Evolutionary conservation across 2,113 vertebrate species (phyloP).

Genomic region (Ciconia maguari): DNA sequence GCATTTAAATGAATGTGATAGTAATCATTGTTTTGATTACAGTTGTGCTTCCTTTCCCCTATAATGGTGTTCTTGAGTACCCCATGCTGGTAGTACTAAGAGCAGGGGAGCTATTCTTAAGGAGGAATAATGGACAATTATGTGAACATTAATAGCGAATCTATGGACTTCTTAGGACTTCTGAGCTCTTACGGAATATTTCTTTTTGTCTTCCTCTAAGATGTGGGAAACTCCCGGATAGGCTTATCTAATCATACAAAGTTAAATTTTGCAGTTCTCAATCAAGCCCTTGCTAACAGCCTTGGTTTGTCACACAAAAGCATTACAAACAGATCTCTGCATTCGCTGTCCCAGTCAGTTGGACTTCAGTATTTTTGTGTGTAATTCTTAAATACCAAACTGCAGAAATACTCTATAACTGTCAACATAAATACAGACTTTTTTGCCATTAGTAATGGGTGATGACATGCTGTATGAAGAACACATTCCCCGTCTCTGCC

Average conservation of each 20-base stretch:
- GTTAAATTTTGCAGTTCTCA: neutral
- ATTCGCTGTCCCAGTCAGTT: neutral
- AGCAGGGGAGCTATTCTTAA: conserved; percentile 60
- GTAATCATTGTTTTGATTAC: conserved; percentile 69
- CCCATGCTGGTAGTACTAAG: conserved; percentile 58
- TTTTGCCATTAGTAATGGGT: neutral
- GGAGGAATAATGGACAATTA: conserved; percentile 69
- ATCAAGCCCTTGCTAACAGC: neutral
- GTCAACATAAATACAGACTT: conserved; percentile 10
- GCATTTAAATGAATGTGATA: conserved; percentile 67
- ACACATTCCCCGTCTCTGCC: neutral
- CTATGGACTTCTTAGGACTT: conserved; percentile 32
- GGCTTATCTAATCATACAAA: neutral
- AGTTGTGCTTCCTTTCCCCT: conserved; percentile 61
- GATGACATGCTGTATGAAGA: neutral
- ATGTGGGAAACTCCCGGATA: neutral
- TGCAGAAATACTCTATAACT: neutral
- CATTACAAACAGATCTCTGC: neutral
- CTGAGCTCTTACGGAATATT: neutral
- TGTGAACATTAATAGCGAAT: conserved; percentile 1
- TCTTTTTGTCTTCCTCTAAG: neutral
- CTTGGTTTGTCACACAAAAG: neutral
- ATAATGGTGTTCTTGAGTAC: conserved; percentile 66
- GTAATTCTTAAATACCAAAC: neutral
- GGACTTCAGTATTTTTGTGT: neutral